Base-by-base conservation (phyloP, 2,888 invertebrate genomes). In the Nebria salina region DNA sequence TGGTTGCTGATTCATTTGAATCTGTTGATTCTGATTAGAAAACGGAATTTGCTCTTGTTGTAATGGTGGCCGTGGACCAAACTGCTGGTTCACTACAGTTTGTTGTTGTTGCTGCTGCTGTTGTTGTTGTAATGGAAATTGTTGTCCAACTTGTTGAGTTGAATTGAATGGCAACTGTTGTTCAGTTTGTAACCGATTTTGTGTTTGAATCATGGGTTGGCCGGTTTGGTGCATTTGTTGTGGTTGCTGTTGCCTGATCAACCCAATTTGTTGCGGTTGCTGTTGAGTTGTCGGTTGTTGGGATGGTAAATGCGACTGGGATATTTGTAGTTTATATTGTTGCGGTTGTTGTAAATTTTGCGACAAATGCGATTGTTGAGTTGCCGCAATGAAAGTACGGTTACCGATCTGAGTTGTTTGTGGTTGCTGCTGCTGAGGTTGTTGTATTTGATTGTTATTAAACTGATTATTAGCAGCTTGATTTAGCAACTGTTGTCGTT, bases 121-220 rank as follows among this genome's bases (percentile, higher is more conserved):
- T 26, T 41, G 42, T 42, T 83, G 83, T 80, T 85, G 85, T 82
- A 85, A 86, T 74, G 86, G 86, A 54, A 84, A 85, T 82, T 83
- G 83, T 66, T 82, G 84, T 66, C 70, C 65, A n/a, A 65, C 83
- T 34, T 84, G 84, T 20, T 76, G 75, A 54, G 54, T 54, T 54
- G 20, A 65, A 82, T 77, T 83, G 34, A 15, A 66, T 43, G 26
- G 72, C 15, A 72, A 72, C 41, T 54, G 72, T 77, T 77, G 77
- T 64, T 76, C 72, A 54, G 54, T 72, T 41, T 77, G 72, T 8
- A 77, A 77, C 11, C 70, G 54, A 20, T 70, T 43, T 54, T 77
- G 77, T 26, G 54, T 70, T 64, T 77, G 77, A 9, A 34, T 20
- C 70, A 77, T 77, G 34, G 82, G 82, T 79, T 83, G 83, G 42